These are phyloP conservation scores for Heliconius aoede DNA, from an alignment of 2,888 invertebrate species.

Conservation along the genomic window DNA sequence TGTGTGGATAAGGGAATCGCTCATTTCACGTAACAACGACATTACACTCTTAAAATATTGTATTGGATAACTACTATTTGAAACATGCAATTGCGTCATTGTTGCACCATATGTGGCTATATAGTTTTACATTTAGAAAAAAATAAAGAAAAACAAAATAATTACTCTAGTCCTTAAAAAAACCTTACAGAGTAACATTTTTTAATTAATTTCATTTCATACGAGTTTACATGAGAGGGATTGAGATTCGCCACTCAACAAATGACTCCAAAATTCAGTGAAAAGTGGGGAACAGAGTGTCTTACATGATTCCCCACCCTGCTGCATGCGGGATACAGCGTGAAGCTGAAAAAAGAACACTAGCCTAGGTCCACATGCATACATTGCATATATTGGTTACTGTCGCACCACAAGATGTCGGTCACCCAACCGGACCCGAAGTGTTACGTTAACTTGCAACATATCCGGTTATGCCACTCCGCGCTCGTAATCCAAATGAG, in stretches of 20 bases:
- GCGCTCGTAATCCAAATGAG: slow-evolving; percentile 25
- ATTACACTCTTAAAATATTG: too few species aligned
- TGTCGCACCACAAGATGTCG: slow-evolving; percentile 26
- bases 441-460: slow-evolving; percentile 38
- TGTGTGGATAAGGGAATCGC: too few species aligned
- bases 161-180: neutral
- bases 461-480: slow-evolving; percentile 28
- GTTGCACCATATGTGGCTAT: too few species aligned
- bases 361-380: neutral
- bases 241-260: neutral
- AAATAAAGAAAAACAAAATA: too few species aligned
- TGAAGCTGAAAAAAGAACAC: neutral
- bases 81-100: too few species aligned
- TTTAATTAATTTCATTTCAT: neutral
- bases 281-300: neutral
- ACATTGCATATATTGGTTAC: neutral
- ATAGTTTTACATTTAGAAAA: too few species aligned
- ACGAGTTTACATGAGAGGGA: neutral
- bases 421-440: slow-evolving; percentile 40
- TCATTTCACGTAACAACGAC: too few species aligned
- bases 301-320: neutral
- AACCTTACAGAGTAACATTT: too few species aligned
- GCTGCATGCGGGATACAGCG: neutral
- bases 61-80: too few species aligned
- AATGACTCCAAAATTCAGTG: neutral